Conservation (phyloP, 2,113 vertebrate genomes). For the Vidua chalybeata region DNA sequence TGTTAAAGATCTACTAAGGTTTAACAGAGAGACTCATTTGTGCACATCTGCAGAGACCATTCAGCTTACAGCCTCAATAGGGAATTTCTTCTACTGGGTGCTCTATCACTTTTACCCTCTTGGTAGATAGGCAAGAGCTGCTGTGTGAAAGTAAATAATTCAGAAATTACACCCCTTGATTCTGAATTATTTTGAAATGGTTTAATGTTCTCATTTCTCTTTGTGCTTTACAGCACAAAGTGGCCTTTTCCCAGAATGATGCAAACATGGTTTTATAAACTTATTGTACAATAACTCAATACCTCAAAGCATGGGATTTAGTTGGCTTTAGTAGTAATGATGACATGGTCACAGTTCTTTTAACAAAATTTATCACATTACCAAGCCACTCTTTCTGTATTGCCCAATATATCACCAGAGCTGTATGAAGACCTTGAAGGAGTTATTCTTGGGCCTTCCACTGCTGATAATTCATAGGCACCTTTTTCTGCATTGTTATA, state of each 20-base stretch:
- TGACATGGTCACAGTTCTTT: neutral
- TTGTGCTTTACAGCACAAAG: neutral
- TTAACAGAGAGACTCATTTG: neutral
- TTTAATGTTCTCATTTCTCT: neutral
- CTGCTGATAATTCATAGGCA: neutral
- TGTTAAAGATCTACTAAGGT: neutral
- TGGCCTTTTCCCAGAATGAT: neutral
- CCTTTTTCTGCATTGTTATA: neutral
- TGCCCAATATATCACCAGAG: neutral
- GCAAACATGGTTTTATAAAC: neutral
- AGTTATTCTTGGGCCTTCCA: neutral
- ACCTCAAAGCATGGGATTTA: neutral
- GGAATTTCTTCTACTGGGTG: neutral
- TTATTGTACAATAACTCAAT: neutral
- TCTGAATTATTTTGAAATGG: neutral
- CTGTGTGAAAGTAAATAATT: neutral
- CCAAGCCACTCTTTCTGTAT: neutral
- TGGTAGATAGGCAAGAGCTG: neutral
- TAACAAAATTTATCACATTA: constrained; percentile 10
- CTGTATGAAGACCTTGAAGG: neutral
- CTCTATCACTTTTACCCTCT: neutral
- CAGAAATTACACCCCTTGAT: neutral
- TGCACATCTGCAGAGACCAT: neutral
- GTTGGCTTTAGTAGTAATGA: neutral
- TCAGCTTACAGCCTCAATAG: neutral